Percentiles rank a stretch among this genome's conserved stretches.
phyloP scores from a whole-genome alignment of 2,888 invertebrate genomes.

The Tupiocoris notatus region DNA sequence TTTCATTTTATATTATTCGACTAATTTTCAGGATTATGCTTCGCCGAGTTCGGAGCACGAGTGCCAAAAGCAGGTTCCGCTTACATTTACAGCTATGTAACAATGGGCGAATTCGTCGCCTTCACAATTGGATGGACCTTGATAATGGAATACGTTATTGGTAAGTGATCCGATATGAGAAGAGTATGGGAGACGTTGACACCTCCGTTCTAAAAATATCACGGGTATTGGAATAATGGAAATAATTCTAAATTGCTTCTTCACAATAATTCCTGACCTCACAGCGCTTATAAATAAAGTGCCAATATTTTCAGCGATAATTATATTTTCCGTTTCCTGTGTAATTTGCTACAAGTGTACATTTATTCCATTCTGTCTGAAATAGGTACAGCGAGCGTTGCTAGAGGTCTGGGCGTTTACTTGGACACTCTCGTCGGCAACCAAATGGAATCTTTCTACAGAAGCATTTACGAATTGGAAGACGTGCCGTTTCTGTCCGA shows the following conservation, averaged over 20 bases:
- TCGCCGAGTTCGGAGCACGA: constrained; percentile 77
- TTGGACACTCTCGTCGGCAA: constrained; percentile 52
- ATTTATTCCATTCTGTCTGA: too few relatives aligned
- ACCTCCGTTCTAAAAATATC: too few relatives aligned
- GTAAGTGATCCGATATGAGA: constrained; percentile 56
- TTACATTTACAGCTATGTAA: constrained; percentile 83
- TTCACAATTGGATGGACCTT: constrained; percentile 95
- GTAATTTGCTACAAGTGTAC: too few relatives aligned
- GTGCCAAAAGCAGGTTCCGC: constrained; percentile 82
- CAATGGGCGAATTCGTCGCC: constrained; percentile 77
- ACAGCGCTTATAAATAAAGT: too few relatives aligned
- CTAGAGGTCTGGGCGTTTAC: constrained; percentile 53
- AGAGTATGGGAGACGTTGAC: too few relatives aligned
- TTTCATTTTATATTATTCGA: too few relatives aligned
- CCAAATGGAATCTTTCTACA: constrained; percentile 51
- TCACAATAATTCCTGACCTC: too few relatives aligned
- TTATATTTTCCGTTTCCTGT: too few relatives aligned
- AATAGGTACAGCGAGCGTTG: constrained; percentile 55
- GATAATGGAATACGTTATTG: constrained; percentile 84
- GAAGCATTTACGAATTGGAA: constrained; percentile 50
- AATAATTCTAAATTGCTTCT: too few relatives aligned
- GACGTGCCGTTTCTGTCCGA: constrained; percentile 51
- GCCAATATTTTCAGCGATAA: too few relatives aligned
- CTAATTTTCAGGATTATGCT: constrained; percentile 69
- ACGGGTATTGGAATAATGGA: too few relatives aligned